A percentile compares a stretch with the other conserved stretches of the same genome.
phyloP scores from a whole-genome alignment of 1,140 invertebrate genomes.

The Lepidostoma basale region DNA sequence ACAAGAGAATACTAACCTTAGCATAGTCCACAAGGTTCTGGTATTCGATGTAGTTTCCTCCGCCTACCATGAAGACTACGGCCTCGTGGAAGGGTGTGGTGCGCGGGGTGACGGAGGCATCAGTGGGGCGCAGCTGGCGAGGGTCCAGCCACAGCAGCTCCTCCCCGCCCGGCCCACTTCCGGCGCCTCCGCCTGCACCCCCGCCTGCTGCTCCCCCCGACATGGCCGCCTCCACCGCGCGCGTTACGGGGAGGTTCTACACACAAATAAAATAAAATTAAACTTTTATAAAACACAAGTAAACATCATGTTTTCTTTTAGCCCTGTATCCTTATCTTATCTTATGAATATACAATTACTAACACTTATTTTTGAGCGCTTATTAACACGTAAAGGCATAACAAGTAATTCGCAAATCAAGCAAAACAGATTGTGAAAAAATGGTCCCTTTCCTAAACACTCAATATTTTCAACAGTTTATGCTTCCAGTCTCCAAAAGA shows the following conservation, averaged over 20 bases:
- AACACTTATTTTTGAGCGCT: too few relatives aligned
- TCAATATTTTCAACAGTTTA: too few relatives aligned
- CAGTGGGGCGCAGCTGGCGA: conserved; percentile 51
- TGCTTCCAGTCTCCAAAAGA: too few relatives aligned
- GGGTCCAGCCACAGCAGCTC: conserved; percentile 57
- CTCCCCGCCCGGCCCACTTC: neutral
- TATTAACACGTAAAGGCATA: too few relatives aligned
- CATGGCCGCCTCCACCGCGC: conserved; percentile 54
- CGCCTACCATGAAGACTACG: conserved; percentile 96
- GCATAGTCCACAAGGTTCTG: conserved; percentile 97
- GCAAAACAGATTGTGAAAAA: too few relatives aligned
- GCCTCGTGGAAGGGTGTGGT: conserved; percentile 80
- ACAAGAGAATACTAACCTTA: conserved; percentile 66
- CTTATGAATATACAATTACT: too few relatives aligned
- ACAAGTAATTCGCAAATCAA: too few relatives aligned
- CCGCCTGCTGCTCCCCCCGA: conserved; percentile 32
- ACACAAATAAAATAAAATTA: neutral
- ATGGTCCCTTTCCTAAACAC: too few relatives aligned
- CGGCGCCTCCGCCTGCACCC: conserved; percentile 23
- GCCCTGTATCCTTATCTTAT: too few relatives aligned
- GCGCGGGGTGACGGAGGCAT: conserved; percentile 47
- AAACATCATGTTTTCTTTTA: too few relatives aligned
- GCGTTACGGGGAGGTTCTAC: conserved; percentile 57
- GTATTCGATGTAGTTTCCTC: conserved; percentile 99
- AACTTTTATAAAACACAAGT: neutral